These are phyloP conservation scores for Ctenomys sociabilis DNA, from an alignment of 2,113 vertebrate species.

Conservation along the genomic window DNA sequence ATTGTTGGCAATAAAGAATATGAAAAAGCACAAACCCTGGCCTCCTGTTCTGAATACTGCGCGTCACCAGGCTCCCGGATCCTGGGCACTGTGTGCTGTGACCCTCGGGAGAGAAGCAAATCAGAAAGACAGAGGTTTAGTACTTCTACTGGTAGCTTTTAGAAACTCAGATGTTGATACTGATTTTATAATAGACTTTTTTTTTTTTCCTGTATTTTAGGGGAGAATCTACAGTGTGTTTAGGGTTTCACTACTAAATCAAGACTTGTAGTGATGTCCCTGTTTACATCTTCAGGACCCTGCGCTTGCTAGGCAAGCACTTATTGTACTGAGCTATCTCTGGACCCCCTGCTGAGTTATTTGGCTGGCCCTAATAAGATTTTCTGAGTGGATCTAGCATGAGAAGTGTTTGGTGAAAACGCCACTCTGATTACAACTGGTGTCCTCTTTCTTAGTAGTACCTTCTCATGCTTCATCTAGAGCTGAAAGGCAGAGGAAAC, in stretches of 20 bases:
- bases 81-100: neutral
- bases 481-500: conserved; percentile 3
- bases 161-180: neutral
- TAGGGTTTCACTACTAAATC: too few relatives aligned
- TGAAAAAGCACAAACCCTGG: conserved; percentile 68
- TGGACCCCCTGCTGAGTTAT: too few relatives aligned
- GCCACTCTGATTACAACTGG: neutral
- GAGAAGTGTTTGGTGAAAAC: neutral
- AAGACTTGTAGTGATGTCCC: too few relatives aligned
- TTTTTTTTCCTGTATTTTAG: too few relatives aligned
- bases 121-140: neutral
- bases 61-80: accelerated
- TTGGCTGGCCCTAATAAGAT: neutral
- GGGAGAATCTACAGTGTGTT: too few relatives aligned
- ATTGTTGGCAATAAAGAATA: conserved; percentile 89
- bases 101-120: neutral
- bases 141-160: neutral
- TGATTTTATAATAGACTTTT: neutral
- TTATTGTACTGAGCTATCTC: too few relatives aligned
- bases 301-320: too few relatives aligned
- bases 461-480: conserved; percentile 12
- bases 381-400: neutral
- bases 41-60: neutral
- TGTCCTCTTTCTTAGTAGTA: neutral
- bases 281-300: too few relatives aligned